Conservation (phyloP, 2,113 vertebrate species). For the Potamarius usumacintae region DNA sequence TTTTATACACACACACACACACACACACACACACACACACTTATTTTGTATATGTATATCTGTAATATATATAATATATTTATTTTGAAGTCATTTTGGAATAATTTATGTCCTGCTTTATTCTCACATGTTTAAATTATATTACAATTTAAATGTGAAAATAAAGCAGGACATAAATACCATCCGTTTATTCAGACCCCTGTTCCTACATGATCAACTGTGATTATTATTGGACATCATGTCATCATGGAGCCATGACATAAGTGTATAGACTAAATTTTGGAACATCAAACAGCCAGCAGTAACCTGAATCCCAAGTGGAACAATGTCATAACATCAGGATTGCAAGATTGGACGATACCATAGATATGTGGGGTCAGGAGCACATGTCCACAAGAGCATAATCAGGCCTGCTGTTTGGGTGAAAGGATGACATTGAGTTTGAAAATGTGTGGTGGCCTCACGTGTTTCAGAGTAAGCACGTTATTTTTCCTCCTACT, state of each 20-base stretch:
- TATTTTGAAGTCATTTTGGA: too few species aligned
- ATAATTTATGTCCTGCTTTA: too few species aligned
- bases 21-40: too few species aligned
- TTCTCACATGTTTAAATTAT: neutral
- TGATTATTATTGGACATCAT: neutral
- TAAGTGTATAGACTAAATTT: neutral
- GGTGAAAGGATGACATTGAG: neutral
- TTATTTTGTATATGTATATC: too few species aligned
- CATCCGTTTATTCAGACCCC: neutral
- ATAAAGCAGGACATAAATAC: neutral
- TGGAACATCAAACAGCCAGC: neutral
- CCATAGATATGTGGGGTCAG: neutral
- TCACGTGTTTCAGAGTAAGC: neutral
- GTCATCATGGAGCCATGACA: neutral
- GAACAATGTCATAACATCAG: neutral
- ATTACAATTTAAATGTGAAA: neutral
- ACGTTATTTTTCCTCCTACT: neutral
- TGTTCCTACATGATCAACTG: neutral
- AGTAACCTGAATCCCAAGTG: conserved; percentile 10
- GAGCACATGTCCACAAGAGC: neutral
- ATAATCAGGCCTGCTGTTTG: neutral
- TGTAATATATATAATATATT: too few species aligned
- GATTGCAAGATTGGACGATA: neutral
- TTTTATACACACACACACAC: too few species aligned
- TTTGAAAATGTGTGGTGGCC: neutral